Base-by-base conservation (phyloP, 2,113 vertebrate species). In the Danionella cerebrum region DNA sequence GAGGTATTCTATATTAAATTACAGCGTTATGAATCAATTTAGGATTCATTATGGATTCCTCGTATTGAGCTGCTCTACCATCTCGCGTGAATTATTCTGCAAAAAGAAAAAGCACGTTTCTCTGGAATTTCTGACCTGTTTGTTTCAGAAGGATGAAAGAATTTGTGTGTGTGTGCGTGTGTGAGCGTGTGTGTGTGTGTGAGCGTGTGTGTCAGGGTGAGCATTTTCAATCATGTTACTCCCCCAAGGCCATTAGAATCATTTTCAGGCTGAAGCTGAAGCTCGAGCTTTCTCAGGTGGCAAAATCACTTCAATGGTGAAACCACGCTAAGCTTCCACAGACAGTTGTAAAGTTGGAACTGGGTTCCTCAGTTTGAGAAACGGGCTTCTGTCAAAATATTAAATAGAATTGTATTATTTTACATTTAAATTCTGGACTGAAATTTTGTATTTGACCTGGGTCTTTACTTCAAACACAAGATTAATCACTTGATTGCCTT, bases 101-200 rank as follows among this genome's bases (percentile, higher is more conserved):
- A 7, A 48, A 27, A 22, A 33, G 47, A 48, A n/a, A 63, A 36
- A 35, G 13, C 10, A 63, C 19, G 44, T 29, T 63, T 12, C 59
- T 48, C 29, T 48, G 57, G 57, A 24, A 29, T 60, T 44, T 27
- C 24, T 7, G 39, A 31, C 39, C 39, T 1, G 14, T 29, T 12
- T 1, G 24, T 31, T 60, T 31, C 19, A 60, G 39, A 24, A 29
- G 39, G 14, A 5, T 2, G 10, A 22, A 25, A 24, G 39, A 21
- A 44, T 60, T 60, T 39, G 42, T 25, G 31, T 60, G 42, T 60
- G 39, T 45, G 57, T 44, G 57, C 38, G 44, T 44, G 38, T 42
- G 57, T 14, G 31, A 39, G 57, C 44, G 39, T 45, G 24, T 45
- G 24, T 29, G 55, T 8, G 36, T 29, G n/a, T n/a, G 44, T 44